phyloP scores from a whole-genome alignment of 2,797 vertebrate species.

The Leptatherina wallacei region DNA sequence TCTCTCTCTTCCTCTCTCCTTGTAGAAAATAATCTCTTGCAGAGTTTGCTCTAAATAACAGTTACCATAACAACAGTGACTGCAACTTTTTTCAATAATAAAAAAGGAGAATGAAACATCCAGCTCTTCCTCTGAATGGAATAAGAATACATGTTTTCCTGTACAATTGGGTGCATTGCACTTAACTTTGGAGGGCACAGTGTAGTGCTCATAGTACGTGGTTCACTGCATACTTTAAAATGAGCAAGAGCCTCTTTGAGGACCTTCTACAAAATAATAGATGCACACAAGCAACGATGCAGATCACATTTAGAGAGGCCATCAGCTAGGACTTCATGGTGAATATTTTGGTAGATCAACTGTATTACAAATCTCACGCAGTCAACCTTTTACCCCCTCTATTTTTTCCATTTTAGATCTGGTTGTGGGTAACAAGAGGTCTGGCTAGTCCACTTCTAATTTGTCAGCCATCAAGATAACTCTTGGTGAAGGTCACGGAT shows the following conservation, averaged over 20 bases:
- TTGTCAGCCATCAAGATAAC: not conserved
- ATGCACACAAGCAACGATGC: conserved; percentile 9
- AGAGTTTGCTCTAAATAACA: not conserved
- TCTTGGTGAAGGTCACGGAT: not conserved
- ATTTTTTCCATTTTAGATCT: not conserved
- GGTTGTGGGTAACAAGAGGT: not conserved
- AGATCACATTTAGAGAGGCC: conserved; percentile 1
- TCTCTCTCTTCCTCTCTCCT: not conserved
- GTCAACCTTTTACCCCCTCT: not conserved
- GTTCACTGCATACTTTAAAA: conserved; percentile 1
- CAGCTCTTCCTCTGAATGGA: not conserved
- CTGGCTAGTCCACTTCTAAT: not conserved
- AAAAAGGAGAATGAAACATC: not conserved
- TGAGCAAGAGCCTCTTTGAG: not conserved
- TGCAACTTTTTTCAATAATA: not conserved
- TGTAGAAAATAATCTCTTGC: not conserved
- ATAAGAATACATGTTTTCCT: not conserved
- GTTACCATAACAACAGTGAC: conserved; percentile 5
- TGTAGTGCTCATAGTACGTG: not conserved
- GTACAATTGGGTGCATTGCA: not conserved
- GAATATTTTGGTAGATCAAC: conserved; percentile 4
- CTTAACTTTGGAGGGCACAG: conserved; percentile 8
- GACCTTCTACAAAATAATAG: conserved; percentile 6
- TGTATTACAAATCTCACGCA: not conserved
- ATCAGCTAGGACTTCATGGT: conserved; percentile 11